Evolutionary conservation across 2,888 invertebrate species (phyloP).

Genomic region (Drosophila testacea): DNA sequence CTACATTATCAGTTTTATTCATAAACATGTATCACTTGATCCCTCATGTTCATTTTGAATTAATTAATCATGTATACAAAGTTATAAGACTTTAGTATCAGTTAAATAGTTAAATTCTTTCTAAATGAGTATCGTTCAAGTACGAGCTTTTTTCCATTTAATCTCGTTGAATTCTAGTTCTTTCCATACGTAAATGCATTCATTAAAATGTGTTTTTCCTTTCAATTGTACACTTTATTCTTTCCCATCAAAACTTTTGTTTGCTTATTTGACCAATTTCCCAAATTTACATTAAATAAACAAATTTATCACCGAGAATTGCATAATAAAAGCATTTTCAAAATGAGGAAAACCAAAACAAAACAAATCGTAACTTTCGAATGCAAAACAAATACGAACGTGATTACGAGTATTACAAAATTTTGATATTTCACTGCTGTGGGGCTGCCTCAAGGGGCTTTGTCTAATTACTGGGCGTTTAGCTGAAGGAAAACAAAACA

Average conservation of each 20-base stretch:
- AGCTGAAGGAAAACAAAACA: conserved; percentile 11
- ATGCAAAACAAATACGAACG: conserved; percentile 26
- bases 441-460: conserved; percentile 12
- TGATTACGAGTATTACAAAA: conserved; percentile 25
- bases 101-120: too few relatives aligned
- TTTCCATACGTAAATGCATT: not conserved
- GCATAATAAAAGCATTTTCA: conserved; percentile 15
- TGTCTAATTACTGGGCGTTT: conserved; percentile 61
- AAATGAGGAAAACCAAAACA: conserved; percentile 2
- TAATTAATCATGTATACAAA: not conserved
- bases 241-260: not conserved
- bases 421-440: conserved; percentile 1
- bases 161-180: not conserved
- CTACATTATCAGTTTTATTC: conserved; percentile 22
- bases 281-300: conserved; percentile 3
- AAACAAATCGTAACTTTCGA: conserved; percentile 39
- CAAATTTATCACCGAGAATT: conserved; percentile 7
- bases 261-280: conserved; percentile 1
- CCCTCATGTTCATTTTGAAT: not conserved
- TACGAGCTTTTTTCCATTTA: not conserved
- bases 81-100: too few relatives aligned
- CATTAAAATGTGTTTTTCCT: not conserved
- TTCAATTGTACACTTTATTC: not conserved
- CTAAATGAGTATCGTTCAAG: not conserved
- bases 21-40: not conserved